Evolutionary conservation across 2,113 vertebrate genomes (phyloP), one percentile per base, ranked within the genome.

Genomic region (Coracopsis vasa): DNA sequence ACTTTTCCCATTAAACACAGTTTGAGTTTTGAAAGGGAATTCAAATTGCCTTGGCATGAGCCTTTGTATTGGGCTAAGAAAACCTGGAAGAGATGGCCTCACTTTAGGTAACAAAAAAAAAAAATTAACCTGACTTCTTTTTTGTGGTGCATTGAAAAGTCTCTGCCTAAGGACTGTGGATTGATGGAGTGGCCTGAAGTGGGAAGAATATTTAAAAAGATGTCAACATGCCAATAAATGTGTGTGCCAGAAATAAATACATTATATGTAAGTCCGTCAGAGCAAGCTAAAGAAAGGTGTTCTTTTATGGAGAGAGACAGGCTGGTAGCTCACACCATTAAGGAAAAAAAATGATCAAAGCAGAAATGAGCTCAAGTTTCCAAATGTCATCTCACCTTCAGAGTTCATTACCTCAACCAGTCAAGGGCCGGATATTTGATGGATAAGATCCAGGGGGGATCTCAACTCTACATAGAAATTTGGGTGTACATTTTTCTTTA

Each of bases 1-100:
- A 91, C 92, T 77, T 96, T 95, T 96, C 91, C 83, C 70, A 94
- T 97, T 97, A 96, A 92, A 69, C 69, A 69, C 77, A 90, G 83
- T 84, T 96, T 72, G 95, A 81, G 61, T 84, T 94, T 92, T 91
- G 74, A 86, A 92, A 92, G 82, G 18, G 60, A 94, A 71, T 93
- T 96, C 82, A 84, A 51, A 89, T 72, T 91, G 86, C 44, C 86
- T 97, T 94, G 77, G 91, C 77, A 56, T 5, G 56, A 91, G 28
- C 39, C 28, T 81, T 81, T 93, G 53, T 50, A 24, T 13, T 53
- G 58, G 45, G 35, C 37, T 85, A 23, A 85, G 62, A 24, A 80
- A 92, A 69, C 25, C 77, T 80, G 56, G 47, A 77, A 92, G 86
- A 89, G 45, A 94, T 62, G 66, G 62, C 17, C 53, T 25, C 0